phyloP scores from a whole-genome alignment of 1,140 invertebrate genomes.

The Drosophila nebulosa region DNA sequence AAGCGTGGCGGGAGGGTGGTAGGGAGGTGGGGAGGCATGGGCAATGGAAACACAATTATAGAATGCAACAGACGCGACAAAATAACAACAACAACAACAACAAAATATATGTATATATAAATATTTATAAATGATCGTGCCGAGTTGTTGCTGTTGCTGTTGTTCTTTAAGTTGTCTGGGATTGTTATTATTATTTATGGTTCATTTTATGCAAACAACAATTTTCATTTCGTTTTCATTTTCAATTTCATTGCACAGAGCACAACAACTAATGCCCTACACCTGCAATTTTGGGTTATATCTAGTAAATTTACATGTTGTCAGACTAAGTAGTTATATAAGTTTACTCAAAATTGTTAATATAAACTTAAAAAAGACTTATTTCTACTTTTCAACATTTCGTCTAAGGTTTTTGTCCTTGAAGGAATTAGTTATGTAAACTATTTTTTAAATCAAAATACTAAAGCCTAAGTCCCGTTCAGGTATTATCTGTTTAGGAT shows the following conservation, averaged over 20 bases:
- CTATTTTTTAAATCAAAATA: no score
- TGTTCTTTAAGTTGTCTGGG: slow-evolving; percentile 23
- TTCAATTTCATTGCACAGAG: slow-evolving; percentile 14
- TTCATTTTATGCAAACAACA: slow-evolving; percentile 30
- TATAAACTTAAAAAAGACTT: no score
- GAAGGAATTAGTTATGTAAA: no score
- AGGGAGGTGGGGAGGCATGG: slow-evolving; percentile 4
- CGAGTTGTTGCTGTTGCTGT: slow-evolving; percentile 28
- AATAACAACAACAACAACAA: slow-evolving; percentile 33
- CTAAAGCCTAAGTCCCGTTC: no score
- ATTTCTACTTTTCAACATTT: no score
- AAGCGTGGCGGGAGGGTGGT: neutral
- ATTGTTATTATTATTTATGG: slow-evolving; percentile 44
- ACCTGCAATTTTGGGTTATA: neutral
- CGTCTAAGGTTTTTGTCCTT: no score
- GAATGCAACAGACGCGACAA: slow-evolving; percentile 50
- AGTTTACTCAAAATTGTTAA: no score
- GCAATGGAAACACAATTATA: slow-evolving; percentile 45
- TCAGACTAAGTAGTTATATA: no score
- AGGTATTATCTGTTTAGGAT: no score
- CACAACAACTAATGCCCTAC: neutral
- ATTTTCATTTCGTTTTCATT: slow-evolving; percentile 17
- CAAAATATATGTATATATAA: slow-evolving; percentile 39
- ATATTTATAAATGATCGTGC: slow-evolving; percentile 33
- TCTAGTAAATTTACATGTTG: no score